Base-by-base conservation (phyloP, 2,888 invertebrate genomes). In the Hoplodrina blanda region DNA sequence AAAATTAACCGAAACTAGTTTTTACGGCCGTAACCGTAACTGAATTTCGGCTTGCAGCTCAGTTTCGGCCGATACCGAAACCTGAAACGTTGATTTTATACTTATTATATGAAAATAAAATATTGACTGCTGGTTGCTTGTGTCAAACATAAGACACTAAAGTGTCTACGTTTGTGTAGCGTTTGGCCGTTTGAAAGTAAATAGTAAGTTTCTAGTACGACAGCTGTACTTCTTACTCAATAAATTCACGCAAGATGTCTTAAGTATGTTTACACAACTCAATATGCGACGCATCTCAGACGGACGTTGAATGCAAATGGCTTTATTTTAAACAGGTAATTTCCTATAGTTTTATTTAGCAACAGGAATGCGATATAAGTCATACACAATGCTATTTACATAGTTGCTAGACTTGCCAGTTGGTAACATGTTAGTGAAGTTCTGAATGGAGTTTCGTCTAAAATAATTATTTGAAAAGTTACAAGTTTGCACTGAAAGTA, bases 281-380 rank as follows among this genome's bases (percentile, higher is more conserved):
- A 73, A 71, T 75, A 71, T 52, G 68, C 78, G 84, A 83, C 83
- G 82, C 77, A 74, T 76, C 78, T 76, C 67, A 70, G 73, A 76
- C 69, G 63, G 63, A 76, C 68, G 66, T 64, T 69, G 89, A 85
- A 90, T 90, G 86, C 84, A 86, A 90, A 90, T 87, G 81, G 83
- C 85, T 86, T 88, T 86, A 88, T 89, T 88, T 85, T 77, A 83
- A 84, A 87, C 82, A 85, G 83, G 83, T 81, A 84, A 87, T 88
- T 87, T 88, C 86, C 82, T 86, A 68, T 65, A 76, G 76, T 75
- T 81, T 83, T 80, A 83, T 83, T 79, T 77, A 81, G 71, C 62
- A 79, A 79, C 78, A 75, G 78, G 76, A 76, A 76, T 80, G 79
- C 62, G 41, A 62, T 53, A 55, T 67, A 64, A 50, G 63, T 69